Conservation (phyloP, 1,140 invertebrate genomes). For the Dinoponera quadriceps region DNA sequence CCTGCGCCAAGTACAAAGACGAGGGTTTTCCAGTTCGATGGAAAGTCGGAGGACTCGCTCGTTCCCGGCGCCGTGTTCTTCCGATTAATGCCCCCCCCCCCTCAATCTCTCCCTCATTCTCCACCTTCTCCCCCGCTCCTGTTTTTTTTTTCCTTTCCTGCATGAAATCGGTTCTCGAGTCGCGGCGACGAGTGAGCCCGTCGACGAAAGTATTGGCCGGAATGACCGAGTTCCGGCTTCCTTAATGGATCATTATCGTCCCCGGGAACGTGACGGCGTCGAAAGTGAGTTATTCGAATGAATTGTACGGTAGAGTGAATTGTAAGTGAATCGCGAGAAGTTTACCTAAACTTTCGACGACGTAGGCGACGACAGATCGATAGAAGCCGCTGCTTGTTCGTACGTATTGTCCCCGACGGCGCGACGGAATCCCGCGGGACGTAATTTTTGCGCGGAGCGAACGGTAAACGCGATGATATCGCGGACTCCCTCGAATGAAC, state of each 20-base stretch:
- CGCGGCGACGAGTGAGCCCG: slow-evolving; percentile 10
- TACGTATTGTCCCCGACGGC: neutral
- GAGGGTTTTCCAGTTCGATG: slow-evolving; percentile 74
- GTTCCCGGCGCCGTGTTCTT: slow-evolving; percentile 57
- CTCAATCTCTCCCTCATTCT: too few relatives aligned
- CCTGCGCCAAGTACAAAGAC: slow-evolving; percentile 69
- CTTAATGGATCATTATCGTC: slow-evolving; percentile 74
- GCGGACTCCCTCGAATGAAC: too few relatives aligned
- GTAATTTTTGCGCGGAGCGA: neutral
- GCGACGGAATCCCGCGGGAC: neutral
- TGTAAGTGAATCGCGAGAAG: slow-evolving; percentile 65
- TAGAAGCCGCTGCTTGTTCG: neutral
- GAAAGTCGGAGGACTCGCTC: slow-evolving; percentile 70
- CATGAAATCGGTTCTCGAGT: slow-evolving; percentile 22
- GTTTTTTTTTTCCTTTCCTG: neutral
- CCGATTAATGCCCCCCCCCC: slow-evolving; percentile 64
- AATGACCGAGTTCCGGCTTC: slow-evolving; percentile 66
- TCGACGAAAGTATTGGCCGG: slow-evolving; percentile 58
- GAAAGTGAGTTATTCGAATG: slow-evolving; percentile 70
- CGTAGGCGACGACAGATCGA: neutral
- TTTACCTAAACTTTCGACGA: slow-evolving; percentile 67
- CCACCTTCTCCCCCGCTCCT: neutral
- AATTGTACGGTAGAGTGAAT: slow-evolving; percentile 58
- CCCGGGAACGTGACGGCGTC: slow-evolving; percentile 58
- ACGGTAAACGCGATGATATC: too few relatives aligned